Evolutionary conservation across 2,888 invertebrate genomes (phyloP), one percentile per base, ranked within the genome.

Genomic region (Philhelius pedissequus): DNA sequence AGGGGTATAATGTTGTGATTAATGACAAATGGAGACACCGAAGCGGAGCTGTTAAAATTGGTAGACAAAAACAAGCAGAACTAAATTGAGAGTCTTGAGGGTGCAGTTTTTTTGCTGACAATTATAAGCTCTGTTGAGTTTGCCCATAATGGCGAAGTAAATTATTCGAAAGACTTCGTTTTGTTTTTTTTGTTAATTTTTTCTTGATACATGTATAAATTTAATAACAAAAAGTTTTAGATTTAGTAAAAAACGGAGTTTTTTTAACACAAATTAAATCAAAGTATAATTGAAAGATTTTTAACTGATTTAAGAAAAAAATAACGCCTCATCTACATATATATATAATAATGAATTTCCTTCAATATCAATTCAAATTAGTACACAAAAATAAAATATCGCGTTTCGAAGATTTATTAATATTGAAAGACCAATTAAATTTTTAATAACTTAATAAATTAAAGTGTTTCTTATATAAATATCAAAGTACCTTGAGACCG

Each of bases 1-100:
- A 62, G 38, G 83, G 75, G 58, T 79, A 83, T 83, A 79, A 83
- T 79, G 82, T 83, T 83, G 74, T 83, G 83, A 83, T 83, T 83
- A 83, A 83, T 83, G 83, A 79, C 74, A 50, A 79, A 75, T 83
- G 52, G 70, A 56, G 74, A 83, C 70, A 79, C 43, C 27, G 58
- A 32, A 75, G 22, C 13, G 56, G 22, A 79, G 58, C 58, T 70
- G 50, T 74, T 76, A 25, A 50, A 76, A 64, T 48, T 70, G 6
- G 5, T 27, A 6, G 40, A 52, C 50, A 32, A 27, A 15, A 68
- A n/a, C n/a, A 66, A 62, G 22, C 27, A 13, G n/a, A 60, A 40
- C 60, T 50, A 66, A 56, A 74, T 45, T 48, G 40, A n/a, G 69
- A 25, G 40, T 54, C 54, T n/a, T n/a, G n/a, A n/a, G n/a, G n/a